These are phyloP conservation scores for Rotaria magnacalcarata DNA, from an alignment of 2,888 invertebrate genomes.

Conservation along the genomic window DNA sequence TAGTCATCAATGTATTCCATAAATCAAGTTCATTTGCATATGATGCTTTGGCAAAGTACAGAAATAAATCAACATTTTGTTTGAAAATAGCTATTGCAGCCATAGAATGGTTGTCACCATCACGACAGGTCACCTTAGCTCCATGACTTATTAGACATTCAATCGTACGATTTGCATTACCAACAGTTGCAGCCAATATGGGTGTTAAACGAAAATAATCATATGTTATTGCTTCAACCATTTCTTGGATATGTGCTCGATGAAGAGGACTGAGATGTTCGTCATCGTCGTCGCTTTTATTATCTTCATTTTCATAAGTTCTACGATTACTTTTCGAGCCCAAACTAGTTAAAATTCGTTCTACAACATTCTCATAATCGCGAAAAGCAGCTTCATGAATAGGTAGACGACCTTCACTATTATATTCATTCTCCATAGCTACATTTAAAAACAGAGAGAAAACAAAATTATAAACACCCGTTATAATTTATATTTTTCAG, in stretches of 20 bases:
- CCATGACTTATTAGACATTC: conserved; percentile 11
- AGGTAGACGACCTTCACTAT: not conserved
- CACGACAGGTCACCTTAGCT: not conserved
- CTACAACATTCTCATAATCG: not conserved
- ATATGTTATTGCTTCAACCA: not conserved
- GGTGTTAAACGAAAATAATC: conserved; percentile 30
- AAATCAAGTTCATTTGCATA: conserved; percentile 5
- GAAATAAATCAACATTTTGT: conserved; percentile 13
- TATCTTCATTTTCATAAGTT: not conserved
- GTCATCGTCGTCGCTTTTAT: not conserved
- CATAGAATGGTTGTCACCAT: conserved; percentile 21
- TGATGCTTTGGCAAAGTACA: not conserved
- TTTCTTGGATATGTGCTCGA: not conserved
- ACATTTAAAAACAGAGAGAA: not conserved
- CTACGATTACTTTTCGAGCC: not conserved
- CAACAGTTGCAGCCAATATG: not conserved
- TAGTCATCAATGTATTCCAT: conserved; percentile 19
- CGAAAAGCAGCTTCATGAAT: conserved; percentile 30
- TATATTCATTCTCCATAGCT: not conserved
- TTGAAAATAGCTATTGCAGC: not conserved
- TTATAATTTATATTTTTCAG: too few relatives aligned
- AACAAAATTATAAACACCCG: too few relatives aligned
- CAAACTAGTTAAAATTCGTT: not conserved
- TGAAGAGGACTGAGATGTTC: not conserved
- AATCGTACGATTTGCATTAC: not conserved